These are phyloP conservation scores for Pithys albifrons DNA, from an alignment of 2,113 vertebrate species.

Conservation along the genomic window DNA sequence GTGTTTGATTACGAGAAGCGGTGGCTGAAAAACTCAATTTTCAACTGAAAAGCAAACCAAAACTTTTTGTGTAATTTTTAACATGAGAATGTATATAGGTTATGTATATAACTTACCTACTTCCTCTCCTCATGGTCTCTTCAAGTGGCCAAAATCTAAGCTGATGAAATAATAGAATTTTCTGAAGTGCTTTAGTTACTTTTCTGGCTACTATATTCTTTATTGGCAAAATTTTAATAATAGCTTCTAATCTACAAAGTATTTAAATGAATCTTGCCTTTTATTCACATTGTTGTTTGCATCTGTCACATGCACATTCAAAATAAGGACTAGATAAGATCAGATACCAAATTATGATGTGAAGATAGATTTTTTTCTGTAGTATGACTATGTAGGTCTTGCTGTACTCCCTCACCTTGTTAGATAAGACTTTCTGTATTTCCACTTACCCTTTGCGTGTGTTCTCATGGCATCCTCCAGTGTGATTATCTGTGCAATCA, in stretches of 20 bases:
- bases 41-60: not conserved
- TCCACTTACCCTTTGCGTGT: not conserved
- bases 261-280: constrained; percentile 10
- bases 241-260: not conserved
- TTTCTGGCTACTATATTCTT: constrained; percentile 5
- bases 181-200: not conserved
- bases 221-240: not conserved
- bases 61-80: not conserved
- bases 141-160: not conserved
- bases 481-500: not conserved
- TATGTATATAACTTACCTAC: not conserved
- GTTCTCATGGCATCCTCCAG: not conserved
- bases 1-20: not conserved
- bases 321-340: not conserved
- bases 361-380: not conserved
- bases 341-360: constrained; percentile 3
- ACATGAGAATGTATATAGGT: not conserved
- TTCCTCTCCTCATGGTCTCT: not conserved
- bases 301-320: constrained; percentile 31
- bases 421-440: not conserved
- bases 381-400: not conserved
- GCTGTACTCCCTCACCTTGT: not conserved
- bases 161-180: not conserved
- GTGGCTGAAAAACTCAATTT: not conserved
- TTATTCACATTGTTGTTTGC: not conserved